Conservation (phyloP, 2,888 invertebrate genomes). For the Tiphia femorata region DNA sequence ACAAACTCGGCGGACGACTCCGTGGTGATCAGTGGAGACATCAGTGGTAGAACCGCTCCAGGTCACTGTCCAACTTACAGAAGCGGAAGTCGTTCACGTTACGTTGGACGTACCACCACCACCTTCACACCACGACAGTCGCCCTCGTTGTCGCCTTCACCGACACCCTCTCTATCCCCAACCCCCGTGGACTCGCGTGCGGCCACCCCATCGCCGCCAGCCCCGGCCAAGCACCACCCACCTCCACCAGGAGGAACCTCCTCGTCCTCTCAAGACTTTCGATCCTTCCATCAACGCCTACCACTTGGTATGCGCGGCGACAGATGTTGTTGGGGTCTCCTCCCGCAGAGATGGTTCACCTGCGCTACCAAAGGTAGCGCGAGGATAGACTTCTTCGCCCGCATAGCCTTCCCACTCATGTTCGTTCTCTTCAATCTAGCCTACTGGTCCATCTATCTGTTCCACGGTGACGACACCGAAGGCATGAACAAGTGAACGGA, state of each 20-base stretch:
- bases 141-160: slow-evolving; percentile 52
- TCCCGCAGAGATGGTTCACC: slow-evolving; percentile 56
- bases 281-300: slow-evolving; percentile 25
- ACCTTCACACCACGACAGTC: too few species aligned
- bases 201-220: slow-evolving; percentile 45
- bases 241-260: too few species aligned
- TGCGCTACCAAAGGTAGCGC: slow-evolving; percentile 63
- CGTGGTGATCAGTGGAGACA: slow-evolving; percentile 19
- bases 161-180: slow-evolving; percentile 54
- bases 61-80: slow-evolving; percentile 10
- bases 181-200: slow-evolving; percentile 51
- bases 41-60: slow-evolving; percentile 32
- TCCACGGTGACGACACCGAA: slow-evolving; percentile 82
- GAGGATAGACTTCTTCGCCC: slow-evolving; percentile 95
- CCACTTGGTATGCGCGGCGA: slow-evolving; percentile 33
- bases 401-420: slow-evolving; percentile 93
- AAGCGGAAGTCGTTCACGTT: slow-evolving; percentile 45
- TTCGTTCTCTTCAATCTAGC: slow-evolving; percentile 95
- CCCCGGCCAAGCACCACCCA: too few species aligned
- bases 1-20: too few species aligned
- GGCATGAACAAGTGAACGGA: slow-evolving; percentile 84
- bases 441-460: slow-evolving; percentile 91
- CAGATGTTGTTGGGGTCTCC: slow-evolving; percentile 53
- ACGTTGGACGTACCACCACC: too few species aligned
- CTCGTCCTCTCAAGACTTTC: slow-evolving; percentile 39